phyloP scores from a whole-genome alignment of 1,140 invertebrate genomes.

The Anastatus disparis region DNA sequence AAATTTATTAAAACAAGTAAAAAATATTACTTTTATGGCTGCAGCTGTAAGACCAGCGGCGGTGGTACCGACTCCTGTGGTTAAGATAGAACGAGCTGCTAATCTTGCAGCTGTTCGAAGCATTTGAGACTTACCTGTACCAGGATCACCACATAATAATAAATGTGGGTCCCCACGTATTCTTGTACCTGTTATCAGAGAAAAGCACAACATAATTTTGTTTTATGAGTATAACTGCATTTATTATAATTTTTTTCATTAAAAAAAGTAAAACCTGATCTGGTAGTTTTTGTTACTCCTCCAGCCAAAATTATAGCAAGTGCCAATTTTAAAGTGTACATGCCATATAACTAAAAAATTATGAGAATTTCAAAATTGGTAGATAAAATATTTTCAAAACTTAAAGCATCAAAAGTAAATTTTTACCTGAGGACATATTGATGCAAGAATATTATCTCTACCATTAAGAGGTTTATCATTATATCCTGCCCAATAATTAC shows the following conservation, averaged over 20 bases:
- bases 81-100: constrained; percentile 81
- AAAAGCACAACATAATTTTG: too few species aligned
- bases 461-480: constrained; percentile 73
- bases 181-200: constrained; percentile 52
- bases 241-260: neutral
- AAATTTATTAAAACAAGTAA: constrained; percentile 8
- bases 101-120: constrained; percentile 82
- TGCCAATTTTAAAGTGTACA: constrained; percentile 89
- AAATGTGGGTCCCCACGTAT: constrained; percentile 86
- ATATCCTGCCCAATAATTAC: constrained; percentile 80
- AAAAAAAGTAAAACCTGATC: constrained; percentile 58
- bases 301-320: constrained; percentile 79
- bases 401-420: constrained; percentile 7
- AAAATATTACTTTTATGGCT: constrained; percentile 76
- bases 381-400: constrained; percentile 10
- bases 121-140: constrained; percentile 90
- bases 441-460: constrained; percentile 82
- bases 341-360: constrained; percentile 81
- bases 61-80: constrained; percentile 87
- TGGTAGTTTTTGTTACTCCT: constrained; percentile 72
- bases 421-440: constrained; percentile 85
- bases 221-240: neutral
- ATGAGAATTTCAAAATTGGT: too few species aligned
- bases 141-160: constrained; percentile 90
- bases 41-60: constrained; percentile 90